phyloP scores from a whole-genome alignment of 2,113 vertebrate species.

The Menidia beryllina region DNA sequence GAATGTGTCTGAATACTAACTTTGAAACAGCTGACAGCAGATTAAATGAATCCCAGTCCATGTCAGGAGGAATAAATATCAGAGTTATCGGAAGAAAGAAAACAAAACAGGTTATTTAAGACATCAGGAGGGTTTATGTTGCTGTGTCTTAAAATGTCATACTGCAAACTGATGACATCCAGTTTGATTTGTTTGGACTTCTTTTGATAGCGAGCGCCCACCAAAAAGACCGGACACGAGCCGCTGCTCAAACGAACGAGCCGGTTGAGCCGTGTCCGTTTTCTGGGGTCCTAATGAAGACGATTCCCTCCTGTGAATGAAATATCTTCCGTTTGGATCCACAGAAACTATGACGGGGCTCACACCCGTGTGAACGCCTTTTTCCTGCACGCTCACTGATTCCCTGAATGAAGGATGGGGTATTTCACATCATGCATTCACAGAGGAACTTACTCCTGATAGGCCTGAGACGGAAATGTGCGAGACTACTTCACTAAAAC shows the following conservation, averaged over 20 bases:
- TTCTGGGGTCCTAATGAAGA: neutral
- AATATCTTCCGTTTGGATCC: neutral
- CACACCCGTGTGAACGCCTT: neutral
- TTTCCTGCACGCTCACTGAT: neutral
- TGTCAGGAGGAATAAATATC: conserved; percentile 16
- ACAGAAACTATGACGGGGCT: neutral
- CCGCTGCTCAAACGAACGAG: neutral
- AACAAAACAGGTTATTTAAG: conserved; percentile 1
- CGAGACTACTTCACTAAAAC: too few species aligned
- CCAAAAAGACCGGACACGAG: neutral
- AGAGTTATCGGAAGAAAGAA: neutral
- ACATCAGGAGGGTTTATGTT: conserved; percentile 4
- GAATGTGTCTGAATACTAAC: conserved; percentile 3
- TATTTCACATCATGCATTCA: neutral
- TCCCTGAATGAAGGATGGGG: neutral
- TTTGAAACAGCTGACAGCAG: neutral
- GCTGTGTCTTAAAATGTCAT: conserved; percentile 5
- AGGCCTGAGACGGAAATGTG: neutral
- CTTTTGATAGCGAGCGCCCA: neutral
- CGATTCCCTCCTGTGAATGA: neutral
- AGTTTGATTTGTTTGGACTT: neutral
- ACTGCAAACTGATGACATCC: conserved; percentile 2
- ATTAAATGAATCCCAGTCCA: conserved; percentile 14
- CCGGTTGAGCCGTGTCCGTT: neutral
- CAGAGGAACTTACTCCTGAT: neutral